A percentile compares a stretch with the other conserved stretches of the same genome.
These are phyloP conservation scores for Polietes domitor DNA, from an alignment of 2,888 invertebrate genomes.

Conservation along the genomic window DNA sequence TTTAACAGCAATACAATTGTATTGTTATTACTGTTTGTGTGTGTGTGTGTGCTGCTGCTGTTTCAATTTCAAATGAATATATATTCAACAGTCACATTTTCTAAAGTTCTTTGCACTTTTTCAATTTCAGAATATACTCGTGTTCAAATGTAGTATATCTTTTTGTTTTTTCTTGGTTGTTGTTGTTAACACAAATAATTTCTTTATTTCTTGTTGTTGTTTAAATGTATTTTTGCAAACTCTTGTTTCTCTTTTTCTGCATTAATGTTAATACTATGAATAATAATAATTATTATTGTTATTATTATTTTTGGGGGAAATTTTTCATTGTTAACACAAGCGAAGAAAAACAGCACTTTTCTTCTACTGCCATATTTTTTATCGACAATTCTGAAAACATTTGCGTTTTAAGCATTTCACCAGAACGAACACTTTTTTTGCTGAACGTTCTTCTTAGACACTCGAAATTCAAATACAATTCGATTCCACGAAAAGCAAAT, in stretches of 20 bases:
- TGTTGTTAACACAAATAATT: constrained; percentile 12
- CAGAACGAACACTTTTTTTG: no score
- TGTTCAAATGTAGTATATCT: neutral
- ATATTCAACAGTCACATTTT: constrained; percentile 64
- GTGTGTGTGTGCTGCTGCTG: neutral
- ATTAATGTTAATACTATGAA: no score
- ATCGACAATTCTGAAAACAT: constrained; percentile 1
- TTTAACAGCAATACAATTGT: constrained; percentile 2
- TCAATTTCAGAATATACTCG: neutral
- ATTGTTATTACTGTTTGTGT: constrained; percentile 28
- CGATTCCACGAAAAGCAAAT: constrained; percentile 18
- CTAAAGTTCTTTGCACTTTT: constrained; percentile 65
- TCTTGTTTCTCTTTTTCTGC: neutral
- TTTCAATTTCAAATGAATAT: constrained; percentile 40
- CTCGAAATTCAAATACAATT: constrained; percentile 2
- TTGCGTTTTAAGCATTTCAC: constrained; percentile 26
- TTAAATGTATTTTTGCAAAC: neutral
- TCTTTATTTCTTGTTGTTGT: neutral
- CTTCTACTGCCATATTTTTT: neutral
- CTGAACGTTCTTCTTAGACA: neutral
- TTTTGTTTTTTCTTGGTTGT: constrained; percentile 2
- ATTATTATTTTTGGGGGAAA: neutral
- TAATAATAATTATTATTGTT: no score
- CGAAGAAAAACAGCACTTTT: neutral
- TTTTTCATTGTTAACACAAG: neutral